These are phyloP conservation scores for Hirudinaria manillensis DNA, from an alignment of 2,888 invertebrate genomes.

Conservation along the genomic window DNA sequence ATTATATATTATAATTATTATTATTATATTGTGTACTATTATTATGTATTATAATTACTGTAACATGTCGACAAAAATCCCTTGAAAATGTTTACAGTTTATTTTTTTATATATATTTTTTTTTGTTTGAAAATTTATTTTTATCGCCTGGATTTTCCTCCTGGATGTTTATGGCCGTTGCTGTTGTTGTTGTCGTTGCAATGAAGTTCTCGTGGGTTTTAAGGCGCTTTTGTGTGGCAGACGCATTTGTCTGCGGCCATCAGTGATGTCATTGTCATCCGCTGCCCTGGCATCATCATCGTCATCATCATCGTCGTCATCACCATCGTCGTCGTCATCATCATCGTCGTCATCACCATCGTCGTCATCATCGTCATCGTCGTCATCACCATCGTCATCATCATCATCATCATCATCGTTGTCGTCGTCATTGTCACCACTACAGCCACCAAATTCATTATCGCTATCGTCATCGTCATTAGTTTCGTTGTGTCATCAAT, in stretches of 20 bases:
- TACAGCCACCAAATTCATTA: neutral
- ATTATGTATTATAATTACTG: neutral
- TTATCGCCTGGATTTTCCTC: neutral
- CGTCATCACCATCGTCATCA: neutral
- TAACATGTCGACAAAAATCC: too few relatives aligned
- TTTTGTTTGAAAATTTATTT: neutral
- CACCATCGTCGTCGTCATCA: conserved; percentile 11
- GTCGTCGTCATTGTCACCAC: neutral
- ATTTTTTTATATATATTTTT: neutral
- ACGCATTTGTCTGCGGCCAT: too few relatives aligned
- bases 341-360: neutral
- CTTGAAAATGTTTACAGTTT: neutral
- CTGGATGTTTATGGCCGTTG: neutral
- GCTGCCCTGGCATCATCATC: conserved; percentile 4
- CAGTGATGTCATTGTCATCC: neutral
- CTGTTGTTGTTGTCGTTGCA: neutral
- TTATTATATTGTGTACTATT: neutral
- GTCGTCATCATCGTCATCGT: conserved; percentile 1
- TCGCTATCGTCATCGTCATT: too few relatives aligned
- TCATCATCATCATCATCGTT: neutral
- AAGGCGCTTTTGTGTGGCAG: too few relatives aligned
- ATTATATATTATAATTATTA: neutral
- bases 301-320: conserved; percentile 10
- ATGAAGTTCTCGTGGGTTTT: neutral
- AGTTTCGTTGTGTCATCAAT: too few relatives aligned